Base-by-base conservation (phyloP, 2,888 invertebrate genomes). In the Myopa tessellatipennis region DNA sequence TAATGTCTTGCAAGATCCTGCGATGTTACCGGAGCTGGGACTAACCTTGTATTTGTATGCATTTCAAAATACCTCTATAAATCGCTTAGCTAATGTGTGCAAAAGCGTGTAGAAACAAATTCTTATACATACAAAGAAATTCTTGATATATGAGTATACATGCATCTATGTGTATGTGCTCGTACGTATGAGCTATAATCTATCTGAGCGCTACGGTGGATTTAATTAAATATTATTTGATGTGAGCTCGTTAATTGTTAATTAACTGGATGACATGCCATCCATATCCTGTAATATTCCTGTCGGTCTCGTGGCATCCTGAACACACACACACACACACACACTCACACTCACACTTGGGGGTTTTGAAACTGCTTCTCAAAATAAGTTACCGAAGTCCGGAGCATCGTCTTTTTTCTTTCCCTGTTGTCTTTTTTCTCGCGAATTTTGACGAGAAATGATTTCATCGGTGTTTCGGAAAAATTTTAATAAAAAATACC, bases 181-280 rank as follows among this genome's bases (percentile, higher is more conserved):
- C 60, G 10, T 16, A 36, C 38, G 52, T 40, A 10, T 45, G 6
- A 45, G 10, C 45, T 10, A 38, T 65, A 10, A 65, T 36, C 4
- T 38, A 34, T 65, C 65, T 65, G 65, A 65, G 4, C 16, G 4
- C 65, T 34, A 16, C 65, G 50, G 10, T 38, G 61, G 38, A 60
- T 75, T 78, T 72, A 78, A 75, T 75, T 78, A 58, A 55, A 75
- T 74, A 58, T 76, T 72, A 55, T 65, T 74, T 78, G 73, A 78
- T 78, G 73, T 52, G 65, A 63, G 76, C 76, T 76, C 73, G 78
- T 78, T 76, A 78, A 78, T 69, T 78, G 76, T 78, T 78, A 78
- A 78, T 78, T 78, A 78, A 76, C 78, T 72, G 73, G 61, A 73
- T 76, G 73, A 65, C 69, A 63, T 67, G 50, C n/a, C 52, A 70